A percentile compares a stretch with the other conserved stretches of the same genome.
phyloP scores from a whole-genome alignment of 2,888 invertebrate species.

The Limnephilus auricula region DNA sequence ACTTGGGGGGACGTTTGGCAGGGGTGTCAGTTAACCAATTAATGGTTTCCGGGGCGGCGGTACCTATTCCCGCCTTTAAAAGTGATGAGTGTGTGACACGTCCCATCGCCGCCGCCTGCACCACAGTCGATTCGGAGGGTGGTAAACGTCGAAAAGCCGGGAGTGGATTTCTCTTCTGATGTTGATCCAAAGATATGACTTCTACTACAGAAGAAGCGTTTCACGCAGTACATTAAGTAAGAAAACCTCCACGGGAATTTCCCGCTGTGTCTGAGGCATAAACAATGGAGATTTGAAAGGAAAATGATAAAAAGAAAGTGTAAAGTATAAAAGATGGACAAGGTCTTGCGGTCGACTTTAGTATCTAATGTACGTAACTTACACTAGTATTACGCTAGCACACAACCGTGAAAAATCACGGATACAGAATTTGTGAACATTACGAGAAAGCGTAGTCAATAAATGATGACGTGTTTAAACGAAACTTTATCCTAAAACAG shows the following conservation, averaged over 20 bases:
- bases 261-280: slow-evolving; percentile 9
- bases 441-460: no score
- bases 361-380: not conserved
- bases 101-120: not conserved
- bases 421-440: no score
- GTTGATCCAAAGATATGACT: slow-evolving; percentile 41
- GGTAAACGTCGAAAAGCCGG: not conserved
- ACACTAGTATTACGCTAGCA: not conserved
- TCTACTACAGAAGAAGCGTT: slow-evolving; percentile 13
- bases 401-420: no score
- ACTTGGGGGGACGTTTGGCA: no score
- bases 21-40: no score
- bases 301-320: not conserved
- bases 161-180: not conserved
- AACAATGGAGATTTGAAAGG: not conserved
- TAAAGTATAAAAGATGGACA: not conserved
- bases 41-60: no score
- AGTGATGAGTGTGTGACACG: not conserved
- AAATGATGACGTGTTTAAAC: no score
- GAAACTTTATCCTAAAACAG: no score
- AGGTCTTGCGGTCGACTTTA: not conserved
- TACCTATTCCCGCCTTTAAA: no score
- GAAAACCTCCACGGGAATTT: not conserved
- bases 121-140: not conserved
- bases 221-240: slow-evolving; percentile 27